Conservation (phyloP, 2,797 vertebrate genomes). For the Psittacula derbiana region DNA sequence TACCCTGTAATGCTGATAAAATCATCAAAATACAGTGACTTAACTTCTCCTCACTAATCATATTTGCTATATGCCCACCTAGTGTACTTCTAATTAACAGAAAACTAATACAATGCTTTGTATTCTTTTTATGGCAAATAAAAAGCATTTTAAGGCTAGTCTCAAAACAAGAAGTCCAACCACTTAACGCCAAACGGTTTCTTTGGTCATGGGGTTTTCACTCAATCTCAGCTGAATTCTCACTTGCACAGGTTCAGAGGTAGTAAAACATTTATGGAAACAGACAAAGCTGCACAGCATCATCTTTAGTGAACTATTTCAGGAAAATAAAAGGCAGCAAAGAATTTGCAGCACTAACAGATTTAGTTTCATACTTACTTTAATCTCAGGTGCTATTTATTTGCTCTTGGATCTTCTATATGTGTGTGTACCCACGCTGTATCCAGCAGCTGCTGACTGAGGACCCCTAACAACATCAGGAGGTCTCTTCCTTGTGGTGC, state of each 20-base stretch:
- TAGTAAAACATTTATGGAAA: not conserved
- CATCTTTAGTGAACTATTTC: not conserved
- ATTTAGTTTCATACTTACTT: not conserved
- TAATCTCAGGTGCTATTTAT: not conserved
- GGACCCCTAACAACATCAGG: not conserved
- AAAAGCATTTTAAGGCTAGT: not conserved
- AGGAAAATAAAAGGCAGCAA: not conserved
- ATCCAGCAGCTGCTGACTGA: not conserved
- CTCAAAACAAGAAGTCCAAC: not conserved
- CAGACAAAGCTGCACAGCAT: not conserved
- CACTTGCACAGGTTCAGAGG: not conserved
- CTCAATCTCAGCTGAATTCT: not conserved
- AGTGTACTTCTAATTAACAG: not conserved
- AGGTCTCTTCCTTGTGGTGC: not conserved
- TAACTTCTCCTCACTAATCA: not conserved
- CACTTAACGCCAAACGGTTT: not conserved
- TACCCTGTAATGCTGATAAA: not conserved
- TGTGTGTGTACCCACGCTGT: not conserved
- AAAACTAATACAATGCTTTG: not conserved
- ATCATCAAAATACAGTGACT: not conserved
- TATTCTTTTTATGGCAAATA: not conserved
- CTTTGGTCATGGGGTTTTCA: not conserved
- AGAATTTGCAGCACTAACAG: not conserved
- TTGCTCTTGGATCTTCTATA: not conserved
- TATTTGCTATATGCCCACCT: not conserved